A percentile compares a stretch with the other conserved stretches of the same genome.
Conservation (phyloP, 1,140 invertebrate species). For the Doryteuthis pealeii region DNA sequence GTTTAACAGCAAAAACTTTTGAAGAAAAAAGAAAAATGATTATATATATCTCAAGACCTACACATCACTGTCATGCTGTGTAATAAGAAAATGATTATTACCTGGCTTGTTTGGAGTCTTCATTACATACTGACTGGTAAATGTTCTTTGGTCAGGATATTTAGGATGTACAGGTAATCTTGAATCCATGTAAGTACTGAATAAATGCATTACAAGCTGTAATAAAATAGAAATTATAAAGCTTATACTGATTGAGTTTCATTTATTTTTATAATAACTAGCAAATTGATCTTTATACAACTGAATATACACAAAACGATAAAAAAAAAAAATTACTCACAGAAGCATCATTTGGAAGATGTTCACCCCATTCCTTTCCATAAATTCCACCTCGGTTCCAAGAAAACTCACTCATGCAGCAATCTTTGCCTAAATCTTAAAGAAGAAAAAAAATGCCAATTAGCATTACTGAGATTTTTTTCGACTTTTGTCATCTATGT, state of each 20-base stretch:
- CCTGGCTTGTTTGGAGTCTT: constrained; percentile 66
- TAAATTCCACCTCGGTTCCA: constrained; percentile 77
- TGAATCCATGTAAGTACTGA: constrained; percentile 79
- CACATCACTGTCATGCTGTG: too few species aligned
- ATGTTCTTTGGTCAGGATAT: constrained; percentile 76
- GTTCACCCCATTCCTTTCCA: constrained; percentile 76
- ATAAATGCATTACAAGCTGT: constrained; percentile 79
- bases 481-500: too few species aligned
- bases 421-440: constrained; percentile 69
- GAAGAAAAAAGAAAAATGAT: too few species aligned
- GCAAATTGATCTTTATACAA: too few species aligned
- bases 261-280: neutral
- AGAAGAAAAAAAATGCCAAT: constrained; percentile 17
- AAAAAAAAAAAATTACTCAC: constrained; percentile 61
- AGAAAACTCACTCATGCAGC: constrained; percentile 78
- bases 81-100: constrained; percentile 27
- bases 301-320: neutral
- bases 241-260: neutral
- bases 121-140: constrained; percentile 69
- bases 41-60: too few species aligned
- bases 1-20: too few species aligned
- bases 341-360: constrained; percentile 77
- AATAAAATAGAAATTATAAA: constrained; percentile 33
- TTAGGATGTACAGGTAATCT: constrained; percentile 74
- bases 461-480: neutral